Conservation (phyloP, 1,140 invertebrate genomes). For the Panulirus ornatus region DNA sequence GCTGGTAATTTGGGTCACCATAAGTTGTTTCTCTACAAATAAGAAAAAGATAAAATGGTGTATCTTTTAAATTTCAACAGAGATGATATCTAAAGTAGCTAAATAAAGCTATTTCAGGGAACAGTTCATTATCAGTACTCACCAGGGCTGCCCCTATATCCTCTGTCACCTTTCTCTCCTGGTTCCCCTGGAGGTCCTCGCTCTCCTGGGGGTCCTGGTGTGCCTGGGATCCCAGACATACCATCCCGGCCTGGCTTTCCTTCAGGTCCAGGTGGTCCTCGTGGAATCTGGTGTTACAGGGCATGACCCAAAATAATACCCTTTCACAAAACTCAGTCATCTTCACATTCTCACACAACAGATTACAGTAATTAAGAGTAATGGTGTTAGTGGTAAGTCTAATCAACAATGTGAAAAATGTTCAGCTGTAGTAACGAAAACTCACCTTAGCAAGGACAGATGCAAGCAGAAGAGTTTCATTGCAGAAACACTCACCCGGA, state of each 20-base stretch:
- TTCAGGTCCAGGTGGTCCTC: slow-evolving; percentile 28
- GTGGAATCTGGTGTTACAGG: slow-evolving; percentile 34
- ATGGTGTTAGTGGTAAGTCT: too few relatives aligned
- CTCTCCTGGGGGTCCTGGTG: slow-evolving; percentile 19
- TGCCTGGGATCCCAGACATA: slow-evolving; percentile 21
- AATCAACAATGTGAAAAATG: neutral
- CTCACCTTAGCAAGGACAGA: slow-evolving; percentile 35
- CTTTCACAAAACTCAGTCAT: too few relatives aligned
- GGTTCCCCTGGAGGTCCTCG: neutral
- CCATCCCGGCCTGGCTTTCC: slow-evolving; percentile 38
- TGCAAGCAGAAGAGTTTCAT: slow-evolving; percentile 36
- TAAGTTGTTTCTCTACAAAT: too few relatives aligned
- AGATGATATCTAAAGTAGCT: too few relatives aligned
- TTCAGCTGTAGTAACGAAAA: neutral
- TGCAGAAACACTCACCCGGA: slow-evolving; percentile 39
- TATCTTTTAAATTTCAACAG: too few relatives aligned
- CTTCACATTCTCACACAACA: too few relatives aligned
- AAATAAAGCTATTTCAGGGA: too few relatives aligned
- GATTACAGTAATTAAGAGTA: too few relatives aligned
- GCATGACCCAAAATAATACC: too few relatives aligned
- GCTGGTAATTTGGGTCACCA: too few relatives aligned
- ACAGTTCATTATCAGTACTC: neutral
- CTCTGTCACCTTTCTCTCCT: slow-evolving; percentile 43
- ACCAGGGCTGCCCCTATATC: slow-evolving; percentile 15
- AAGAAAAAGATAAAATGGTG: too few relatives aligned